phyloP scores from a whole-genome alignment of 2,797 vertebrate species.

The Distichodus sexfasciatus region DNA sequence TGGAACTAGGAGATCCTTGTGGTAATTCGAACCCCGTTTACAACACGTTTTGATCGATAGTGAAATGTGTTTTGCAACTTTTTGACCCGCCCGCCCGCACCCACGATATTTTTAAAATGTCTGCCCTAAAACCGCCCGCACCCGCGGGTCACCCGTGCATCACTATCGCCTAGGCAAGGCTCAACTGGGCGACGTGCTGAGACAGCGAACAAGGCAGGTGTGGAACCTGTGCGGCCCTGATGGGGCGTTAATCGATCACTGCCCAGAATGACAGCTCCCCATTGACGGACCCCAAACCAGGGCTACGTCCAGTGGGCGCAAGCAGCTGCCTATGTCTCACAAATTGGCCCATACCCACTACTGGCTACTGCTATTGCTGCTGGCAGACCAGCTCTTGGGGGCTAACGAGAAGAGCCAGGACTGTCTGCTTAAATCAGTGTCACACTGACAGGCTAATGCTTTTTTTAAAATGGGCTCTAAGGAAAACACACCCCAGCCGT shows the following conservation, averaged over 20 bases:
- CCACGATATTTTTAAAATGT: no score
- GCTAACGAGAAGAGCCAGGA: slow-evolving; percentile 35
- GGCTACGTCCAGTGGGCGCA: neutral
- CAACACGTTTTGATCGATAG: no score
- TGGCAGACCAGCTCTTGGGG: neutral
- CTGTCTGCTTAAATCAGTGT: slow-evolving; percentile 38
- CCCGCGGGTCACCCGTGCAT: no score
- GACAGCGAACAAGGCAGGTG: slow-evolving; percentile 50
- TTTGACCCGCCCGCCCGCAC: no score
- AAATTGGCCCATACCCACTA: neutral
- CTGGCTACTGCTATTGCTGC: no score
- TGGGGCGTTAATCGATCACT: slow-evolving; percentile 56
- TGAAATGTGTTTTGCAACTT: no score
- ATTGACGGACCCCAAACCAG: no score
- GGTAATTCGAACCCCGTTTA: no score
- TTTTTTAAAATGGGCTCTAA: slow-evolving; percentile 22
- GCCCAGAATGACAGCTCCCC: slow-evolving; percentile 33
- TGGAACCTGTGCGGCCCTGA: slow-evolving; percentile 61
- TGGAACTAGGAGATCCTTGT: no score
- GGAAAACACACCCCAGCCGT: neutral
- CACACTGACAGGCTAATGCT: slow-evolving; percentile 38
- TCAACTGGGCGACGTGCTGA: slow-evolving; percentile 63
- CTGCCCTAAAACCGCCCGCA: no score
- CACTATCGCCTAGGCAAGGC: slow-evolving; percentile 54
- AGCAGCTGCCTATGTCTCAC: neutral